phyloP scores from a whole-genome alignment of 2,797 vertebrate genomes.

The Cuniculus paca region DNA sequence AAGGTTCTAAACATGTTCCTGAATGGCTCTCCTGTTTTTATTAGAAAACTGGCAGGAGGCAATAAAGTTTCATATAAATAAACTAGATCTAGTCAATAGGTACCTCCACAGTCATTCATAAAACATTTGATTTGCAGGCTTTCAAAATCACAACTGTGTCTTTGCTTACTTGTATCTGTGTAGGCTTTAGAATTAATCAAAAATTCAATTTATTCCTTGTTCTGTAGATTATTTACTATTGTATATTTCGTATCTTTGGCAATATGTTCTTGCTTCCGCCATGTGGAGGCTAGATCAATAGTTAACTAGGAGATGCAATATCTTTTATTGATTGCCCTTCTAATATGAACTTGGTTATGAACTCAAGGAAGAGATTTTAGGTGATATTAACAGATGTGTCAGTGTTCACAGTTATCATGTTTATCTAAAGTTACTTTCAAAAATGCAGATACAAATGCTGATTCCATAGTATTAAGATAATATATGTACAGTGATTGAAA shows the following conservation, averaged over 20 bases:
- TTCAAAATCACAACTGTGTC: conserved; percentile 3
- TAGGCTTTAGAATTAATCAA: conserved; percentile 38
- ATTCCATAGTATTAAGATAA: not conserved
- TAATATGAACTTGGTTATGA: not conserved
- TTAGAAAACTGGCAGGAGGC: not conserved
- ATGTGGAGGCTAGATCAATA: not conserved
- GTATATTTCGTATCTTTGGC: not conserved
- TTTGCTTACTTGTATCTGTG: not conserved
- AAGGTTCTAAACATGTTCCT: not conserved
- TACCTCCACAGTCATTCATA: not conserved
- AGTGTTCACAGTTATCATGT: not conserved
- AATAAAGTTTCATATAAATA: not conserved
- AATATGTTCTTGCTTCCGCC: not conserved
- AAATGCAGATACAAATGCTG: conserved; percentile 30
- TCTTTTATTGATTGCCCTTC: not conserved
- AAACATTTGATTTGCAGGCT: not conserved
- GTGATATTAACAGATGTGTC: not conserved
- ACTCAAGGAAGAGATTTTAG: conserved; percentile 33
- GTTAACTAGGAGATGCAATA: conserved; percentile 2
- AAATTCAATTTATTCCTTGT: not conserved
- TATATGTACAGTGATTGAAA: not conserved
- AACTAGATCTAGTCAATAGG: not conserved
- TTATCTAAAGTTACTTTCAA: not conserved
- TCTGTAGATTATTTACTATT: not conserved
- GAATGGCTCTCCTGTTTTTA: not conserved